phyloP scores from a whole-genome alignment of 2,113 vertebrate genomes.

The Percopsis transmontana region DNA sequence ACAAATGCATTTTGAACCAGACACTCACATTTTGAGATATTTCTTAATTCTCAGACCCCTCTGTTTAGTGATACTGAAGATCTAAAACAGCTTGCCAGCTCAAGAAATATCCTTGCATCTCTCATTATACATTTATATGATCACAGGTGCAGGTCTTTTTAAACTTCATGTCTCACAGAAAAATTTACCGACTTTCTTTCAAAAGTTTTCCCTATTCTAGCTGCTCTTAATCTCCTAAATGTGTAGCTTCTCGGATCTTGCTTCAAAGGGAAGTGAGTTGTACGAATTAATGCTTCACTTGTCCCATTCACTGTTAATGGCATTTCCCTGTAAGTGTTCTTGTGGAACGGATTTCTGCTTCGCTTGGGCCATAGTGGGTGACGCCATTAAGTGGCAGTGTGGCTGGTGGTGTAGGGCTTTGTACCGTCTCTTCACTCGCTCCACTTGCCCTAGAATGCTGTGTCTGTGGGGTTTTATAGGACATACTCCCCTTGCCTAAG shows the following conservation, averaged over 20 bases:
- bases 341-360: slow-evolving; percentile 16
- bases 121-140: slow-evolving; percentile 9
- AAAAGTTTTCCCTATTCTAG: slow-evolving; percentile 1
- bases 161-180: too few relatives aligned
- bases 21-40: neutral
- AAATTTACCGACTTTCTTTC: neutral
- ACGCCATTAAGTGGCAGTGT: neutral
- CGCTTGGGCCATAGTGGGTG: slow-evolving; percentile 3
- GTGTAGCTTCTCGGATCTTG: slow-evolving; percentile 1
- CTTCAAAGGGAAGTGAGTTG: slow-evolving; percentile 2
- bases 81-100: neutral
- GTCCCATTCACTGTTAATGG: slow-evolving; percentile 24
- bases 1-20: too few relatives aligned
- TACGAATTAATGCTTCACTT: slow-evolving; percentile 20
- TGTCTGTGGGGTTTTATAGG: neutral
- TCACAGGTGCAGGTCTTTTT: too few relatives aligned
- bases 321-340: slow-evolving; percentile 20
- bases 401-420: neutral
- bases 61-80: neutral
- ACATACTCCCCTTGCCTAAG: neutral
- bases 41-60: neutral
- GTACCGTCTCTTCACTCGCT: neutral
- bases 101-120: slow-evolving; percentile 2
- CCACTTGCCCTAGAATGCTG: neutral
- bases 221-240: slow-evolving; percentile 4